A percentile compares a stretch with the other conserved stretches of the same genome.
phyloP scores from a whole-genome alignment of 2,888 invertebrate genomes.

The Chaitophorus viminalis region DNA sequence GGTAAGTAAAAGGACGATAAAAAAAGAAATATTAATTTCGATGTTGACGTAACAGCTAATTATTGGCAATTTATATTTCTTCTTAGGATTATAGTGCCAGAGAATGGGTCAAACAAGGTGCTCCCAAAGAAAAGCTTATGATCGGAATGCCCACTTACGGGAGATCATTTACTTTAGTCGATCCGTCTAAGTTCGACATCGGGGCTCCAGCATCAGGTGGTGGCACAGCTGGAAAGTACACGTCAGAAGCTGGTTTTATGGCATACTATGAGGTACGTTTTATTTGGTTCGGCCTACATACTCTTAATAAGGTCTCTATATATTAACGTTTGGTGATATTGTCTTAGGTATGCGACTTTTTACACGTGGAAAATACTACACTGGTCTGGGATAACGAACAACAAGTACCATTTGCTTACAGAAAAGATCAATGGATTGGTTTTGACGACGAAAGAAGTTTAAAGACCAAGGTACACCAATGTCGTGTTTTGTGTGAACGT shows the following conservation, averaged over 20 bases:
- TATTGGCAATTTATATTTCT: neutral
- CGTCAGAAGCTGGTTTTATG: slow-evolving; percentile 92
- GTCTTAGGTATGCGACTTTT: slow-evolving; percentile 82
- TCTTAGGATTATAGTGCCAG: slow-evolving; percentile 82
- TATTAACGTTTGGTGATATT: slow-evolving; percentile 19
- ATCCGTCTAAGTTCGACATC: slow-evolving; percentile 88
- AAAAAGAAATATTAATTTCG: neutral
- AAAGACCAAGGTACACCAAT: slow-evolving; percentile 80
- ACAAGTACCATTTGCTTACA: slow-evolving; percentile 94
- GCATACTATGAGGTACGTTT: slow-evolving; percentile 85
- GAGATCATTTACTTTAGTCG: slow-evolving; percentile 87
- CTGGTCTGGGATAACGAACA: slow-evolving; percentile 96
- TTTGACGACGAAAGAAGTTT: slow-evolving; percentile 93
- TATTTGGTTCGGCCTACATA: neutral
- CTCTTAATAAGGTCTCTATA: neutral
- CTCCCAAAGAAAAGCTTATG: slow-evolving; percentile 92
- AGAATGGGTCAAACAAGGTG: slow-evolving; percentile 93
- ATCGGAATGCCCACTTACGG: slow-evolving; percentile 96
- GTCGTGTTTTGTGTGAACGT: neutral
- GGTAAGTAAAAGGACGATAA: slow-evolving; percentile 70
- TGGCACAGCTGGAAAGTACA: slow-evolving; percentile 86
- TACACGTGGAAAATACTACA: slow-evolving; percentile 89
- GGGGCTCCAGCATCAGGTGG: slow-evolving; percentile 91
- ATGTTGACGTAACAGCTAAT: too few species aligned
- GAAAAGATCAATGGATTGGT: slow-evolving; percentile 91